These are phyloP conservation scores for Epizoanthus rinbou DNA, from an alignment of 92 coral and sea anemone species.

Conservation along the genomic window DNA sequence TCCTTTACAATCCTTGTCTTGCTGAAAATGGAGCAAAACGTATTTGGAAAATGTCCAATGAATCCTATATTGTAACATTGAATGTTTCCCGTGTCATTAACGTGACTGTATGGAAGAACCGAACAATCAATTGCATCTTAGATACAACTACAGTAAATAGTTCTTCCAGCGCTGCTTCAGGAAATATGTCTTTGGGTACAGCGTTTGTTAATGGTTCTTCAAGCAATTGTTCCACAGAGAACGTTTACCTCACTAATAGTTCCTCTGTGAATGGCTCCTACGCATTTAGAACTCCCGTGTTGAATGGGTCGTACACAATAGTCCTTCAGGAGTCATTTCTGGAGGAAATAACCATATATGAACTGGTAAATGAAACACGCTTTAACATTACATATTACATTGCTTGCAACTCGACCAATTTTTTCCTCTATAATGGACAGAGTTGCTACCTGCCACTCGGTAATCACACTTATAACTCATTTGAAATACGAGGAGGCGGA, in stretches of 20 bases:
- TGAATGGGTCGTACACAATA: slow-evolving; percentile 49
- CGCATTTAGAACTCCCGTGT: slow-evolving; percentile 32
- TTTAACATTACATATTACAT: slow-evolving; percentile 59
- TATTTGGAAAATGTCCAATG: slow-evolving; percentile 36
- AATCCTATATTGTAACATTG: slow-evolving; percentile 45
- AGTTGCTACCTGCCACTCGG: slow-evolving; percentile 52
- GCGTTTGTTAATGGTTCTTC: slow-evolving; percentile 6
- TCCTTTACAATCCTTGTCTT: slow-evolving; percentile 60
- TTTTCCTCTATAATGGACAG: slow-evolving; percentile 61
- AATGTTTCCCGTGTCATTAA: slow-evolving; percentile 48
- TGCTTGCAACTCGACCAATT: slow-evolving; percentile 64
- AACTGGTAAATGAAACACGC: slow-evolving; percentile 57
- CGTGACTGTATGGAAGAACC: slow-evolving; percentile 47
- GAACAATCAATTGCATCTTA: slow-evolving; percentile 19
- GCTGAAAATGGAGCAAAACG: slow-evolving; percentile 50
- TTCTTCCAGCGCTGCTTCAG: neutral
- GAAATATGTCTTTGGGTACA: slow-evolving; percentile 1
- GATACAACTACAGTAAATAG: neutral
- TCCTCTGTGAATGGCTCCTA: slow-evolving; percentile 32
- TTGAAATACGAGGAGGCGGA: slow-evolving; percentile 57
- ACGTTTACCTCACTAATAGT: slow-evolving; percentile 15
- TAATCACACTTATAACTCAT: slow-evolving; percentile 49
- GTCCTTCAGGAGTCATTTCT: slow-evolving; percentile 52
- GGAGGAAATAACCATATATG: slow-evolving; percentile 39
- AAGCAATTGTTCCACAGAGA: slow-evolving; percentile 23